Percentiles rank a stretch among this genome's conserved stretches.
Evolutionary conservation across 1,140 invertebrate species (phyloP).

Genomic region (Goniozus legneri): DNA sequence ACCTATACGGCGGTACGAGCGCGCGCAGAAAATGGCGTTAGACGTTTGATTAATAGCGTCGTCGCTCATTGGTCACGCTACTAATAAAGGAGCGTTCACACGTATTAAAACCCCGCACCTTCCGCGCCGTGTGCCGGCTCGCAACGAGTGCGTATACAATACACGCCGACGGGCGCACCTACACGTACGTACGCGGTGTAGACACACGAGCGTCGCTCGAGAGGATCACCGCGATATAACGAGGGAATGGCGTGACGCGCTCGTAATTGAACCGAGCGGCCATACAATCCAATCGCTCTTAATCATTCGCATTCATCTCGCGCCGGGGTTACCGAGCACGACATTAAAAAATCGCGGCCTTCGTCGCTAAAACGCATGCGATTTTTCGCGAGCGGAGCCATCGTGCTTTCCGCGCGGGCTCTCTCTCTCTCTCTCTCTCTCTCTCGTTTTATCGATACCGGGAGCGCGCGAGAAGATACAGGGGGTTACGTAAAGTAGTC

Average conservation of each 20-base stretch:
- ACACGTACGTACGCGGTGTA: slow-evolving; percentile 8
- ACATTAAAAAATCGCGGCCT: too few relatives aligned
- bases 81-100: slow-evolving; percentile 53
- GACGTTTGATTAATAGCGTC: slow-evolving; percentile 52
- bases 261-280: slow-evolving; percentile 48
- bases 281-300: slow-evolving; percentile 51
- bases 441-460: too few relatives aligned
- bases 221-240: slow-evolving; percentile 39
- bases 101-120: slow-evolving; percentile 45
- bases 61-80: slow-evolving; percentile 51
- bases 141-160: too few relatives aligned
- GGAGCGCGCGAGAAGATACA: too few relatives aligned
- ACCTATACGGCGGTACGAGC: too few relatives aligned
- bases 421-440: too few relatives aligned
- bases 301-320: slow-evolving; percentile 50
- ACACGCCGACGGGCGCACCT: too few relatives aligned
- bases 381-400: too few relatives aligned
- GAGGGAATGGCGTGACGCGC: slow-evolving; percentile 49
- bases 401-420: too few relatives aligned
- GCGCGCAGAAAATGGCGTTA: slow-evolving; percentile 26
- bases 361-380: too few relatives aligned
- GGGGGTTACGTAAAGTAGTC: too few relatives aligned
- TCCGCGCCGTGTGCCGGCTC: slow-evolving; percentile 23
- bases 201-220: neutral
- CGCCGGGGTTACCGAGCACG: too few relatives aligned